Evolutionary conservation across 30 jellyfish, hydroid and myxozoan species (phyloP).

Genomic region (Euphysa ruthae): DNA sequence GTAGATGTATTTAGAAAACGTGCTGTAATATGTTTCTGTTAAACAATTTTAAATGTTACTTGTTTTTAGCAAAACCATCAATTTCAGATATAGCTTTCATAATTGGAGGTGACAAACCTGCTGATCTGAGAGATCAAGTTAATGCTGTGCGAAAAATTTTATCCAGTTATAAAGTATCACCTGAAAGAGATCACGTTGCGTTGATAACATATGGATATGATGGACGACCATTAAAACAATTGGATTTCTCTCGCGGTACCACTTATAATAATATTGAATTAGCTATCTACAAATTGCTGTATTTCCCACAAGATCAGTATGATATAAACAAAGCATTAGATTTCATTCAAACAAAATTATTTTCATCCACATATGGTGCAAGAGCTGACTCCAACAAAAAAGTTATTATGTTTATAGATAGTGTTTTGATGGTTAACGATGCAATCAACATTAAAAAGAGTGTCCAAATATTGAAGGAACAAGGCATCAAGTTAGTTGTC

Average conservation of each 20-base stretch:
- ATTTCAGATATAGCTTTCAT: background rate
- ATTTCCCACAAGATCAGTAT: background rate
- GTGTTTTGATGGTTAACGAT: background rate
- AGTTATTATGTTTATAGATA: constrained; percentile 36
- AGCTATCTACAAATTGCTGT: too few species aligned
- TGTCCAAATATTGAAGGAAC: constrained; percentile 44
- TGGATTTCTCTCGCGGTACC: background rate
- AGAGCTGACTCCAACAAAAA: constrained; percentile 33
- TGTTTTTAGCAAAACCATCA: background rate
- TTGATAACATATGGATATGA: background rate
- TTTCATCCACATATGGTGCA: constrained; percentile 65
- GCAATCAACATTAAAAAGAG: constrained; percentile 14
- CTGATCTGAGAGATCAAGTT: background rate
- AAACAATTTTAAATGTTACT: too few species aligned
- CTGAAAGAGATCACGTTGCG: background rate
- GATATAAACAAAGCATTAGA: constrained; percentile 42
- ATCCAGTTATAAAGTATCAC: background rate
- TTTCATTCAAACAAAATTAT: constrained; percentile 42
- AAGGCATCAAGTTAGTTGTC: constrained; percentile 49
- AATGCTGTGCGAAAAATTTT: background rate
- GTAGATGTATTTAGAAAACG: too few species aligned
- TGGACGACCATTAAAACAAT: background rate
- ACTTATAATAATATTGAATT: too few species aligned
- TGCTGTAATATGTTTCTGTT: too few species aligned
- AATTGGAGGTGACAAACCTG: background rate